These are phyloP conservation scores for Lepidochrysops patricia DNA, from an alignment of 2,888 invertebrate genomes.

Conservation along the genomic window DNA sequence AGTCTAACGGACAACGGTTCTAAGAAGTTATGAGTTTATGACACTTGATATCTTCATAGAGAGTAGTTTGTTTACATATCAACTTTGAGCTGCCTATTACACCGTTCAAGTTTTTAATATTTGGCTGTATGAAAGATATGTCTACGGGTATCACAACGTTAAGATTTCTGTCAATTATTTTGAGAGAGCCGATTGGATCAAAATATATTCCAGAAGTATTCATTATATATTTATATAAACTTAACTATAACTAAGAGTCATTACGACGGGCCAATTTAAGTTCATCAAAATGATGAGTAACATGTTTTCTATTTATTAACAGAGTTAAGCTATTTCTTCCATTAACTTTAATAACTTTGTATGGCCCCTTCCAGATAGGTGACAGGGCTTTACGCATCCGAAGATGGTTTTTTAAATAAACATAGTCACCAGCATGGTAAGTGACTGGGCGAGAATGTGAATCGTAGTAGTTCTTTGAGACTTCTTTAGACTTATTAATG, in stretches of 20 bases:
- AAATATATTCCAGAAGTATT: conserved; percentile 15
- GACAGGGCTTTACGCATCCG: no score
- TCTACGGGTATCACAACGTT: conserved; percentile 20
- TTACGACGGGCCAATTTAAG: no score
- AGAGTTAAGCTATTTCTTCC: no score
- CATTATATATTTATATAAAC: conserved; percentile 3
- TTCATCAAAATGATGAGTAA: no score
- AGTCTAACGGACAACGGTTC: conserved; percentile 8
- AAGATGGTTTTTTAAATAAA: no score
- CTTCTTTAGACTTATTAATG: no score
- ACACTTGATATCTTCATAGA: not conserved
- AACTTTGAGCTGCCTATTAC: conserved; percentile 14
- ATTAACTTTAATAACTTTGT: no score
- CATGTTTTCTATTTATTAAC: no score
- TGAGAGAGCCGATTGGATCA: conserved; percentile 22
- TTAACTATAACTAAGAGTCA: not conserved
- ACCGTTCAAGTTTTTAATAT: conserved; percentile 20
- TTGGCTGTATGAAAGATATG: conserved; percentile 18
- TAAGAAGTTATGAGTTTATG: not conserved
- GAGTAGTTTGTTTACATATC: conserved; percentile 13
- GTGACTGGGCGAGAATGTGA: no score
- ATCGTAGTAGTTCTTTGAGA: no score
- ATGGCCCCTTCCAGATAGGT: no score
- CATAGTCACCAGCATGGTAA: no score
- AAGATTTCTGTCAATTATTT: conserved; percentile 16